Base-by-base conservation (phyloP, 92 coral and sea anemone genomes). In the Palythoa grandiflora region DNA sequence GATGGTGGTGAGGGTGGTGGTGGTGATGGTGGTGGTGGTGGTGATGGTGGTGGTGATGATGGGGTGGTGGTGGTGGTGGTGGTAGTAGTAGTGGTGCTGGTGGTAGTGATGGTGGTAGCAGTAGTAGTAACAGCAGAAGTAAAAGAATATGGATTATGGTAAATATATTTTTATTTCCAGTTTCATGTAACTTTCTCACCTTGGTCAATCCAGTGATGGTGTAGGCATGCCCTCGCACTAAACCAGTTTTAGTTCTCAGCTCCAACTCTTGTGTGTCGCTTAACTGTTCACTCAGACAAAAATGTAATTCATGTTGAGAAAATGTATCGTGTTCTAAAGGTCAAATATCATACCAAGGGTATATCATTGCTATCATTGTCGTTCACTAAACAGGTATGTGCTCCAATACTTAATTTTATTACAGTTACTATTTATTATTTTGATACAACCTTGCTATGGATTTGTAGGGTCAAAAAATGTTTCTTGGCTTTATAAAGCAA, bases 171-270 rank as follows among this genome's bases (percentile, higher is more conserved):
- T 12, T 59, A 71, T 71, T 1, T 68, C 38, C 28, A 15, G 12
- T 75, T 7, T 21, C 54, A 1, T 44, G 6, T 44, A 44, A 59
- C 19, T 59, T 38, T 1, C 83, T 79, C 6, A 80, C 85, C 85
- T 80, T 80, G 57, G 44, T 66, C 17, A 80, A 80, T 17, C 85
- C 85, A 21, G 85, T 80, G 60, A 80, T 80, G 7, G 85, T 59
- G 7, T 80, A 80, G 17, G 85, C 85, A 28, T 80, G 85, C 2
- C 85, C 85, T 16, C 61, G 60, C 39, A 80, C 73, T 52, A 80
- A 48, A 2, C 85, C 85, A 15, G 40, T 39, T 21, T 44, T 38
- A 36, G 14, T 65, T 17, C 75, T 47, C 74, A n/a, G 4, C 59
- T 80, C 75, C 14, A 80, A 38, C 17, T 66, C 74, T 40, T 61